phyloP scores from a whole-genome alignment of 2,888 invertebrate species.

The Luperina nickerlii region DNA sequence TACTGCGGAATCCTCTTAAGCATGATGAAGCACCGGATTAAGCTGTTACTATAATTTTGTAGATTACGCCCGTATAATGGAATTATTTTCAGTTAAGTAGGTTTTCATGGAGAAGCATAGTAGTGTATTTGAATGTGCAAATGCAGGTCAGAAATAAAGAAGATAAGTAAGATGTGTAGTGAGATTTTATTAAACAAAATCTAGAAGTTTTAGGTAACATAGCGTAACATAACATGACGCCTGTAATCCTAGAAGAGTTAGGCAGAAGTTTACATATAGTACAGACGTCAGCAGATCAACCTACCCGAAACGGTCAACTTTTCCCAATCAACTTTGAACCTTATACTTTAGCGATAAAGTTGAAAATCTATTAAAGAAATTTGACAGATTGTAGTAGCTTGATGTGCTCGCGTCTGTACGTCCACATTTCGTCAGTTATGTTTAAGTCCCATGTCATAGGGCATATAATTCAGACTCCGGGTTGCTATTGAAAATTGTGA shows the following conservation, averaged over 20 bases:
- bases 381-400: too few species aligned
- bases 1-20: conserved; percentile 49
- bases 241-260: neutral
- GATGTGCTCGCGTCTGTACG: neutral
- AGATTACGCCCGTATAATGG: conserved; percentile 44
- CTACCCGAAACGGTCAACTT: too few species aligned
- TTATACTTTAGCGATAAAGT: too few species aligned
- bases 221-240: neutral
- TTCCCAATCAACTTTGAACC: too few species aligned
- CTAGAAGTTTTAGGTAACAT: neutral
- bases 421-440: too few species aligned
- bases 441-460: too few species aligned
- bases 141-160: neutral
- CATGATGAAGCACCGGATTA: conserved; percentile 52
- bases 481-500: too few species aligned
- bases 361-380: too few species aligned
- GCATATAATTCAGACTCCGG: too few species aligned
- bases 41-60: conserved; percentile 57
- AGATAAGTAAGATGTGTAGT: neutral
- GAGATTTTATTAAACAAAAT: neutral
- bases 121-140: neutral
- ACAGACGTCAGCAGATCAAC: too few species aligned
- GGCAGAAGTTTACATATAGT: too few species aligned
- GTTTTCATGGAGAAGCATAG: conserved; percentile 9
- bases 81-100: conserved; percentile 53